Conservation (phyloP, 2,797 vertebrate genomes). For the Muscicapa striata region DNA sequence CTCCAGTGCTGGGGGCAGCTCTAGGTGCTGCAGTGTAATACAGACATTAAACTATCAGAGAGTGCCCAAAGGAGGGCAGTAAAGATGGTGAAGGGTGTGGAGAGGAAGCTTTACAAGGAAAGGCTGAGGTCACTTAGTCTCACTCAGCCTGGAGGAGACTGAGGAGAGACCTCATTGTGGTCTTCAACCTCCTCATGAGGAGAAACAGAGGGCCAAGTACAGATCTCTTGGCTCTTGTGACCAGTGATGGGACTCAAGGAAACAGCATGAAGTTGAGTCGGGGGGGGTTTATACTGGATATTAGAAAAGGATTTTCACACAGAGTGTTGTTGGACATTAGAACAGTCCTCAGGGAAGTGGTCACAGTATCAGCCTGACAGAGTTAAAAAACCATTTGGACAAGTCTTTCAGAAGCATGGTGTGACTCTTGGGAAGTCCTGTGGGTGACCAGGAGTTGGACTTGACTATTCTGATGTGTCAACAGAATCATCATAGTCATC, state of each 20-base stretch:
- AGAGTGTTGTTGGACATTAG: not conserved
- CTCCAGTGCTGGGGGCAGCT: no score
- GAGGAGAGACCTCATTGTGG: not conserved
- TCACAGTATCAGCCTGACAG: not conserved
- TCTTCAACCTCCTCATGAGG: not conserved
- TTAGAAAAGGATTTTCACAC: not conserved
- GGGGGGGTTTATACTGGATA: not conserved
- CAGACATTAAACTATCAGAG: no score
- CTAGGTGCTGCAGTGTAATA: no score
- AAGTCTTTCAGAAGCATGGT: not conserved
- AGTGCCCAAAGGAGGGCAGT: not conserved
- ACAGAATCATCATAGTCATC: not conserved
- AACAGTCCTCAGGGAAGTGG: not conserved
- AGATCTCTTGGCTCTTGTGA: accelerated
- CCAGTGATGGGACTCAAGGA: accelerated
- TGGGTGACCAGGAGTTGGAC: not conserved
- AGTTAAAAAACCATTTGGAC: not conserved
- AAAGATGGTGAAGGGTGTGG: not conserved
- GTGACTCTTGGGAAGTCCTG: not conserved
- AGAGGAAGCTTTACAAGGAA: not conserved
- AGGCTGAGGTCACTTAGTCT: not conserved
- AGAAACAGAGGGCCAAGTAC: accelerated
- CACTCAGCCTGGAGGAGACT: not conserved
- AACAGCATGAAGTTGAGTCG: accelerated
- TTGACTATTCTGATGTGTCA: not conserved